Evolutionary conservation across 30 jellyfish, hydroid and myxozoan species (phyloP), one percentile per base, ranked within the genome.

Genomic region (Pseudorhiza aurosa): DNA sequence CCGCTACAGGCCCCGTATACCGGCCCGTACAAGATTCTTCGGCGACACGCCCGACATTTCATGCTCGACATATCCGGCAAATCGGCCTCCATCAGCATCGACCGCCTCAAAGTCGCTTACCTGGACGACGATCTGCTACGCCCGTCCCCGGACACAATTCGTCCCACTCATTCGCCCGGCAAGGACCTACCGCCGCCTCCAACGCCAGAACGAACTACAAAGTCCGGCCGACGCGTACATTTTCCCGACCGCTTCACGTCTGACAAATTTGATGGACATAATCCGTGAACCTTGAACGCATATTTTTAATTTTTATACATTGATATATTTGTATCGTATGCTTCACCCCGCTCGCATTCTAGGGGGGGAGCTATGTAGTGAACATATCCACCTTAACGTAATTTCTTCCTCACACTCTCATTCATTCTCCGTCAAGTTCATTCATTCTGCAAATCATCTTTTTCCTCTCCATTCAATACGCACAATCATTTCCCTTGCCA

Each of bases 31-130:
- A 21, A 35, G 3, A 42, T 79, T 40, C 59, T 64, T 12, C 68
- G 33, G 11, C 91, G 85, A 12, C 24, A 28, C 36, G 42, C 37
- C 24, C 47, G 67, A n/a, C 57, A 44, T 18, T 81, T 81, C 37
- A 39, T 22, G 11, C 35, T 81, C 36, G 46, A 33, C 36, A 65
- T 58, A 4, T 57, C 40, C 30, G 85, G 75, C n/a, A 22, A 26
- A 3, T 27, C 19, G 64, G 59, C 25, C 33, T 31, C 74, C 33
- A 51, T 80, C 75, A 30, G 58, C 56, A 12, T 82, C 33, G 89
- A 70, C 33, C 95, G 84, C 57, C 29, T 82, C 28, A 82, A 82
- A 47, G 92, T 89, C 22, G 95, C 95, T 8, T 33, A 32, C 76
- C 60, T 83, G 40, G 82, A 64, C 21, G 57, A 90, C 7, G 78